A percentile compares a stretch with the other conserved stretches of the same genome.
These are phyloP conservation scores for Rhinolophus ferrumequinum DNA, from an alignment of 2,113 vertebrate species.

Conservation along the genomic window DNA sequence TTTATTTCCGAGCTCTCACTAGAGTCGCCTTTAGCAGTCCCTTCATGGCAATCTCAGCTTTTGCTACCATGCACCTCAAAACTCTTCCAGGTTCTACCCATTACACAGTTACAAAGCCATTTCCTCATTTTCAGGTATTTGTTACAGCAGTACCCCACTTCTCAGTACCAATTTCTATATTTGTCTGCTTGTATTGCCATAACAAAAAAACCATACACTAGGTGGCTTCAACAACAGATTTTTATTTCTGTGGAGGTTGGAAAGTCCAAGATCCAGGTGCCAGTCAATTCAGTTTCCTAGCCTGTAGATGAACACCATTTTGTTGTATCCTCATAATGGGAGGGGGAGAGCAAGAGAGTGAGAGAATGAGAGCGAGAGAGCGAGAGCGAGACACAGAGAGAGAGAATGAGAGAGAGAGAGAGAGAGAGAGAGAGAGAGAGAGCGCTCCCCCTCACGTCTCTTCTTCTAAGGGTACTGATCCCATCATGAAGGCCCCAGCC, in stretches of 20 bases:
- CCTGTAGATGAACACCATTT: not conserved
- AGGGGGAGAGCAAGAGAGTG: too few relatives aligned
- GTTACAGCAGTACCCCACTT: not conserved
- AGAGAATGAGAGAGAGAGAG: too few relatives aligned
- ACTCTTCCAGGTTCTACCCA: not conserved
- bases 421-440: not conserved
- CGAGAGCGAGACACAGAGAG: not conserved
- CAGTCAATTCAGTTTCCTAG: not conserved
- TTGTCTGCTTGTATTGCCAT: not conserved
- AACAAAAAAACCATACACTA: not conserved
- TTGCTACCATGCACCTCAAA: not conserved
- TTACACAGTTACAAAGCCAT: not conserved
- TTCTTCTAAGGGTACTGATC: not conserved
- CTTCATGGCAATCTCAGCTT: not conserved
- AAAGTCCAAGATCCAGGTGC: not conserved
- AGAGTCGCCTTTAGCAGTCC: not conserved
- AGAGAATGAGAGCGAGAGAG: too few relatives aligned
- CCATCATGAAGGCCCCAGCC: not conserved
- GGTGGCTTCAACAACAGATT: not conserved
- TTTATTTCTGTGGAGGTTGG: not conserved
- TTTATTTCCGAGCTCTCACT: not conserved
- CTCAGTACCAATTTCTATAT: not conserved
- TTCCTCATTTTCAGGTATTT: not conserved
- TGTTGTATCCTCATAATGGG: not conserved
- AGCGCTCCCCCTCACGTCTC: not conserved